phyloP scores from a whole-genome alignment of 2,888 invertebrate genomes.

The Hydrotaea cyrtoneurina region DNA sequence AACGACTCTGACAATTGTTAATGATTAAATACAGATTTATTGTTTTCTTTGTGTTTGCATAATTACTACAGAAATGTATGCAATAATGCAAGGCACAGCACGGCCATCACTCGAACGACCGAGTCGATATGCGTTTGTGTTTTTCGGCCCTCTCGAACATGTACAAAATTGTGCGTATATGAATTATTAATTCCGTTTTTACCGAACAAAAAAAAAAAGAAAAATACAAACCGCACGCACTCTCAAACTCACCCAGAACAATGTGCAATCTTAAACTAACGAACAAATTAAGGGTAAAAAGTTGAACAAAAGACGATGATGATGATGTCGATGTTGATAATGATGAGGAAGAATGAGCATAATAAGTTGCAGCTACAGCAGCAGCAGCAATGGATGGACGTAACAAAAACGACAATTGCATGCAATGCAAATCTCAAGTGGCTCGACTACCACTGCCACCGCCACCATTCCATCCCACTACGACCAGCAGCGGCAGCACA shows the following conservation, averaged over 20 bases:
- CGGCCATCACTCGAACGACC: slow-evolving; percentile 14
- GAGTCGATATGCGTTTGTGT: slow-evolving; percentile 5
- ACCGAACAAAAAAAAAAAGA: neutral
- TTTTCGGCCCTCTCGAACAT: slow-evolving; percentile 26
- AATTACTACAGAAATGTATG: slow-evolving; percentile 11
- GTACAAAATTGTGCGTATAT: slow-evolving; percentile 36
- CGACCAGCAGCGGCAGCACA: slow-evolving; percentile 5
- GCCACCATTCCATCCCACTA: neutral
- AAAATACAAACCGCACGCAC: neutral
- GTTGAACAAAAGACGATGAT: neutral
- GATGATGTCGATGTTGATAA: neutral
- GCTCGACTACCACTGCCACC: neutral
- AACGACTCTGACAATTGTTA: slow-evolving; percentile 29
- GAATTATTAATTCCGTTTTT: slow-evolving; percentile 25
- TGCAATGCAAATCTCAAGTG: slow-evolving; percentile 34
- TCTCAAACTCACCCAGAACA: neutral
- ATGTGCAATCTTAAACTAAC: slow-evolving; percentile 34
- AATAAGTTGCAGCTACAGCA: slow-evolving; percentile 40
- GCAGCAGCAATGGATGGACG: neutral
- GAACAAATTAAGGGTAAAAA: slow-evolving; percentile 43
- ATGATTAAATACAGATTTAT: slow-evolving; percentile 30
- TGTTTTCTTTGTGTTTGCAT: slow-evolving; percentile 20
- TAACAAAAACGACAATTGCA: slow-evolving; percentile 25
- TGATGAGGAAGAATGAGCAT: slow-evolving; percentile 2
- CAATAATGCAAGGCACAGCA: slow-evolving; percentile 1